These are phyloP conservation scores for Turritopsis rubra DNA, from an alignment of 30 jellyfish, hydroid and myxozoan genomes.

Conservation along the genomic window DNA sequence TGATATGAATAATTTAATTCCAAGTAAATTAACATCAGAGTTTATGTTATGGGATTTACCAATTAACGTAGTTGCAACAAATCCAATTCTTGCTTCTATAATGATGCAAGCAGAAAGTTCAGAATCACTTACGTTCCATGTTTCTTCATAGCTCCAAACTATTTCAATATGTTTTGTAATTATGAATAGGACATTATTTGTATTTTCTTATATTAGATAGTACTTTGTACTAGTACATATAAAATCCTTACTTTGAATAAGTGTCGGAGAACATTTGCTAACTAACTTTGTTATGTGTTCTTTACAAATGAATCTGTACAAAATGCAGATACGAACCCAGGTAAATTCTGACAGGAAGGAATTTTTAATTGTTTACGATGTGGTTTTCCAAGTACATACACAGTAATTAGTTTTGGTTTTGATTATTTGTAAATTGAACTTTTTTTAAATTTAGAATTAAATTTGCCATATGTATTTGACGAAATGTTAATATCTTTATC, in stretches of 20 bases:
- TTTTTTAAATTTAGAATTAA: not conserved
- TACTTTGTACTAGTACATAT: no score
- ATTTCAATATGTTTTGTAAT: not conserved
- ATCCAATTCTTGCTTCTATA: slow-evolving; percentile 72
- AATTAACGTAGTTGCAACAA: slow-evolving; percentile 61
- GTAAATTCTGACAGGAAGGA: no score
- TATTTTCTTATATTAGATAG: no score
- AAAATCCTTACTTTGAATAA: no score
- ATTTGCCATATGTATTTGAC: not conserved
- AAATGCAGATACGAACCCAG: no score
- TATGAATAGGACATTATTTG: no score
- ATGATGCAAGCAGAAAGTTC: slow-evolving; percentile 44
- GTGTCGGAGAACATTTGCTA: no score
- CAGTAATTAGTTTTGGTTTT: not conserved
- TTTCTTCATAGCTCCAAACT: not conserved
- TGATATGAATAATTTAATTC: slow-evolving; percentile 10
- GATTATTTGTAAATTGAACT: not conserved
- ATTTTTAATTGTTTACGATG: not conserved
- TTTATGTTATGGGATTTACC: slow-evolving; percentile 92
- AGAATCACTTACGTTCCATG: not conserved
- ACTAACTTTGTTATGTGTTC: no score
- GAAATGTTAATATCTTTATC: not conserved
- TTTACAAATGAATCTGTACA: no score
- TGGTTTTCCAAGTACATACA: not conserved
- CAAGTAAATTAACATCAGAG: slow-evolving; percentile 48